Conservation (phyloP, 2,113 vertebrate genomes). For the Pogona vitticeps region DNA sequence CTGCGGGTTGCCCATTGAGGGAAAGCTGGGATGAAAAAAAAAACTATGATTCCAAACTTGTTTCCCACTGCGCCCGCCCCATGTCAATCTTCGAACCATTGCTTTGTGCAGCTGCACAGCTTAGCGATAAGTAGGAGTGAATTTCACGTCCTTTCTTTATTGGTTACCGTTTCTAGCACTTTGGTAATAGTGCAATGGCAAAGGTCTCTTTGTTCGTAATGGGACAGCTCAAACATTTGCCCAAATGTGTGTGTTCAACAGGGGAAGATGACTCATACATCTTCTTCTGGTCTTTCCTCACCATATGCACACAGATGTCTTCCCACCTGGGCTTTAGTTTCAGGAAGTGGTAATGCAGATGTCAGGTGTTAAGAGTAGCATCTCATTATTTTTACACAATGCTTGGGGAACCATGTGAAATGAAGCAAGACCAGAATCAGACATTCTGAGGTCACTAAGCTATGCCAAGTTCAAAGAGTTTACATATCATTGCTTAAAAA, state of each 20-base stretch:
- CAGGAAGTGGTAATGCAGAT: slow-evolving; percentile 1
- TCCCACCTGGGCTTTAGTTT: neutral
- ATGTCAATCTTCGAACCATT: no score
- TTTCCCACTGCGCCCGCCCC: no score
- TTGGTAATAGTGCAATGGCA: neutral
- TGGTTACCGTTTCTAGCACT: neutral
- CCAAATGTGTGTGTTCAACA: neutral
- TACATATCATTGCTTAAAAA: no score
- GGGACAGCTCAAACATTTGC: neutral
- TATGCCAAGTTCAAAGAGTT: no score
- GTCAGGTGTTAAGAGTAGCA: neutral
- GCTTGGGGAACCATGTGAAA: neutral
- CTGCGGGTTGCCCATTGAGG: no score
- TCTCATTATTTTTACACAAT: neutral
- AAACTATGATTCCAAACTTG: no score
- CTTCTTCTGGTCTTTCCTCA: neutral
- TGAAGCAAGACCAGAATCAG: neutral
- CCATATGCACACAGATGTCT: neutral
- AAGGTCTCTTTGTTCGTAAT: neutral
- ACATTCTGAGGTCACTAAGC: no score
- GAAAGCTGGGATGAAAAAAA: no score
- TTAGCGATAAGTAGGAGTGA: neutral
- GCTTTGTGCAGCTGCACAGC: no score
- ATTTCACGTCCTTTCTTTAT: neutral
- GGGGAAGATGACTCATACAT: neutral